Percentiles rank a stretch among this genome's conserved stretches.
phyloP scores from a whole-genome alignment of 1,140 invertebrate species.

The Agraylea sexmaculata region DNA sequence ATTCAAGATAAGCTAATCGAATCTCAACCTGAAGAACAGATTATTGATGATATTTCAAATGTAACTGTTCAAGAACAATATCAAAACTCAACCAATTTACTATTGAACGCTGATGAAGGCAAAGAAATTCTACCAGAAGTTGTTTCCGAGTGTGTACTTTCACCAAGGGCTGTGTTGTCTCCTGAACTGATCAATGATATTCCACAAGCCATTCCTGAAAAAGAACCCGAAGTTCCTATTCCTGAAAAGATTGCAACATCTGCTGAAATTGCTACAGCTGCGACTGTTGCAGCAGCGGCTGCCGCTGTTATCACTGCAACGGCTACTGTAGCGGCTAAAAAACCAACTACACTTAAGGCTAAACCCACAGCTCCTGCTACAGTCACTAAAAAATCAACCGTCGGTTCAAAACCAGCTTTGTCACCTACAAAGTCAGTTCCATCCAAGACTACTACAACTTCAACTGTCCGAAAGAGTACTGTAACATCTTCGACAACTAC shows the following conservation, averaged over 20 bases:
- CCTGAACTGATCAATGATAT: too few species aligned
- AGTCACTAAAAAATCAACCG: conserved; percentile 19
- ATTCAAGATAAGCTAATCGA: background rate
- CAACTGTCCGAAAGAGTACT: conserved; percentile 25
- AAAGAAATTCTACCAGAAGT: background rate
- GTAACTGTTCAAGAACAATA: too few species aligned
- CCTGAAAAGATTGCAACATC: conserved; percentile 12
- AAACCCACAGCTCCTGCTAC: conserved; percentile 22
- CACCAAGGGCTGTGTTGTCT: too few species aligned
- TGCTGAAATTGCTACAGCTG: conserved; percentile 23
- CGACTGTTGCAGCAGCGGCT: conserved; percentile 22
- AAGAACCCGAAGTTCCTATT: too few species aligned
- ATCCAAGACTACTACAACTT: conserved; percentile 19
- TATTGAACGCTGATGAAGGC: background rate
- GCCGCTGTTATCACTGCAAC: conserved; percentile 24
- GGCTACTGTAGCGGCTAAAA: conserved; percentile 15
- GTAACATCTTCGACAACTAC: conserved; percentile 22
- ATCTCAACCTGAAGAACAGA: background rate
- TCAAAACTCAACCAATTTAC: too few species aligned
- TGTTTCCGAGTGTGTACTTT: background rate
- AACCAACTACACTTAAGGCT: conserved; percentile 20
- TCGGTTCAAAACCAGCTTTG: conserved; percentile 21
- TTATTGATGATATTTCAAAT: background rate
- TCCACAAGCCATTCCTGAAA: too few species aligned
- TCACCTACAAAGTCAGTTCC: conserved; percentile 22